Evolutionary conservation across 92 coral and sea anemone genomes (phyloP).

Genomic region (Actinernus sp.): DNA sequence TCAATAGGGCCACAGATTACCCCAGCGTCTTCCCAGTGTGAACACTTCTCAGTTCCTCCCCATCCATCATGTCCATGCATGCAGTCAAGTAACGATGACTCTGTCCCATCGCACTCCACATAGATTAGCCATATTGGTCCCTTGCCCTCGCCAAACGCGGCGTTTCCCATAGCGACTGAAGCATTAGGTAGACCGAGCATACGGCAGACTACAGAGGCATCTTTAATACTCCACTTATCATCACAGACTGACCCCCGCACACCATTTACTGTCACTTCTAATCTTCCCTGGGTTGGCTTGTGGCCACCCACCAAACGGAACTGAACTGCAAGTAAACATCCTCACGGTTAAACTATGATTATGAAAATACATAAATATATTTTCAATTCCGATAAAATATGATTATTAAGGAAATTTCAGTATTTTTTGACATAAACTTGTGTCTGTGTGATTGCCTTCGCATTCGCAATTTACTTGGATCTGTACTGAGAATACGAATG

Average conservation of each 20-base stretch:
- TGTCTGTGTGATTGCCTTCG: too few relatives aligned
- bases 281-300: too few relatives aligned
- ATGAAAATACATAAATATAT: too few relatives aligned
- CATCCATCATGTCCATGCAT: neutral
- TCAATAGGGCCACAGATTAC: conserved; percentile 24
- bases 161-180: neutral
- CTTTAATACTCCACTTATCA: neutral
- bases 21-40: conserved; percentile 7
- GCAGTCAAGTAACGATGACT: conserved; percentile 14
- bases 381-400: too few relatives aligned
- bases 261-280: too few relatives aligned
- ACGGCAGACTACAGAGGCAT: conserved; percentile 22
- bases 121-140: neutral
- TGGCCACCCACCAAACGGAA: too few relatives aligned
- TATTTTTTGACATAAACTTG: too few relatives aligned
- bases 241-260: conserved; percentile 24
- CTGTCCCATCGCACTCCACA: conserved; percentile 16
- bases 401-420: too few relatives aligned
- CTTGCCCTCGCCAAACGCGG: conserved; percentile 4
- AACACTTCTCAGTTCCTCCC: neutral
- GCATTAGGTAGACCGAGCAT: conserved; percentile 22
- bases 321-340: too few relatives aligned
- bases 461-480: too few relatives aligned
- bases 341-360: too few relatives aligned
- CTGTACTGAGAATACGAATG: too few relatives aligned